Conservation (phyloP, 2,888 invertebrate genomes). For the Lasioglossum zephyrum region DNA sequence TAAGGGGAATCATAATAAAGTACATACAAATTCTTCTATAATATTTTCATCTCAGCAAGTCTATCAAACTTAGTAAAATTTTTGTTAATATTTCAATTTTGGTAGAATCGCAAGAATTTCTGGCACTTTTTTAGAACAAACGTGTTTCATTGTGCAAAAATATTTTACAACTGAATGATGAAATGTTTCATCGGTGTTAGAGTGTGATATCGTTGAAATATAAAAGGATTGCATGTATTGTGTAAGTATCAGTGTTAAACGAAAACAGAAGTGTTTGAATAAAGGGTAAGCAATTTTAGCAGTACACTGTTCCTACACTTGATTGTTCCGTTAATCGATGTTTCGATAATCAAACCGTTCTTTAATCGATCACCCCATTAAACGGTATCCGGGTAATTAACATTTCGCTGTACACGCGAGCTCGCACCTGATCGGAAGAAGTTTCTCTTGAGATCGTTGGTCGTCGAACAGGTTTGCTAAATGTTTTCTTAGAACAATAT, state of each 20-base stretch:
- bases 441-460: neutral
- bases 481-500: neutral
- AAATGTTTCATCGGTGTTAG: neutral
- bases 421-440: neutral
- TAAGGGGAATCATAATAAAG: too few relatives aligned
- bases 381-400: neutral
- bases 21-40: too few relatives aligned
- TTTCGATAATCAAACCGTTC: neutral
- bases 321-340: slow-evolving; percentile 1
- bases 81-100: too few relatives aligned
- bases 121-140: neutral
- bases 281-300: neutral
- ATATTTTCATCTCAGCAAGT: too few relatives aligned
- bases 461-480: neutral
- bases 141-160: neutral
- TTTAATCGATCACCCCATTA: neutral
- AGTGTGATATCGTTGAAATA: neutral
- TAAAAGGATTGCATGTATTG: neutral
- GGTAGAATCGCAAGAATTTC: too few relatives aligned
- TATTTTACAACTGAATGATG: neutral
- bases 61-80: too few relatives aligned
- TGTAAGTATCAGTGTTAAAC: neutral
- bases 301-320: neutral
- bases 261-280: slow-evolving; percentile 4
- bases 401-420: neutral